Evolutionary conservation across 1,140 invertebrate genomes (phyloP), one percentile per base, ranked within the genome.

Genomic region (Phocides pigmalion): DNA sequence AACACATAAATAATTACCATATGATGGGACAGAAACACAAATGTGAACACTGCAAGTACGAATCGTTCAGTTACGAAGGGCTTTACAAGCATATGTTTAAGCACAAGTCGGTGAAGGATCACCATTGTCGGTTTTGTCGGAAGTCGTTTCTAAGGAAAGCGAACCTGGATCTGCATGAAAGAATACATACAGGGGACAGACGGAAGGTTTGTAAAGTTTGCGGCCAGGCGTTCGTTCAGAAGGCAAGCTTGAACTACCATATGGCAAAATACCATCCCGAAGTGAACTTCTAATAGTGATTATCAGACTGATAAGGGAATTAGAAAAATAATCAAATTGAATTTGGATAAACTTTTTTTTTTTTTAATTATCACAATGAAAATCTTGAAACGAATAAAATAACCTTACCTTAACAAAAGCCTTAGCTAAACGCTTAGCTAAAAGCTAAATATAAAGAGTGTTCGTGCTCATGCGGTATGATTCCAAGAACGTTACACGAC

Each of bases 131-230:
- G 56, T 88, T 84, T 41, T 90, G 87, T 51, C 75, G 63, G 53
- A 90, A 88, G 53, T 77, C 84, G 6, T 89, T 86, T 56, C 80
- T 82, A 71, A 92, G 74, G 82, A 93, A 82, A 65, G 81, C 77
- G 0, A 88, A 77, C 0, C 47, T 89, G 46, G 75, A 95, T 74
- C 95, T 96, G 44, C 96, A 97, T 68, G 92, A 95, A 74, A 91
- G 94, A 8, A 96, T 96, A 74, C 96, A 97, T 70, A 96, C 94
- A 0, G 95, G 95, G 0, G 94, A 96, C 51, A 96, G 96, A 71
- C 94, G 95, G 3, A 97, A 94, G 69, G 79, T 93, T 0, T 97
- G 96, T 69, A 94, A 95, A 76, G 93, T 96, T 3, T 97, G 96
- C 72, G 95, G 95, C 0, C 96, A 97, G 84, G 93, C 94, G 14